Evolutionary conservation across 2,113 vertebrate species (phyloP), one percentile per base, ranked within the genome.

Genomic region (Numenius arquata): DNA sequence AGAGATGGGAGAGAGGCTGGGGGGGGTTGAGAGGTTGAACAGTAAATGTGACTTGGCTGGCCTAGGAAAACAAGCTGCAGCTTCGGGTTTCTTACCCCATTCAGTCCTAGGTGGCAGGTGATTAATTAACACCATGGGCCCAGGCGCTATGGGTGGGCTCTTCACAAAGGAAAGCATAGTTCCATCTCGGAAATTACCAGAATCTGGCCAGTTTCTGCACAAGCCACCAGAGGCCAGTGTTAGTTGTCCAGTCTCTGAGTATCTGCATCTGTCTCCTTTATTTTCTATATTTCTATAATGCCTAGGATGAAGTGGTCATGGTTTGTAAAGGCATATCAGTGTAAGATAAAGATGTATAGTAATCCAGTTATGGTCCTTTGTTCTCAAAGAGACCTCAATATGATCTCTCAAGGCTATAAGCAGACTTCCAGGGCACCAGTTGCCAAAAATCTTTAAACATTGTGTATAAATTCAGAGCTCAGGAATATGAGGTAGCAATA

Each of bases 151-250:
- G 34, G 15, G 5, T n/a, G 15, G 30, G 7, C 29, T 67, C 20
- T 61, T 73, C n/a, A 25, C 36, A 32, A 73, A 88, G 53, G 30
- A 70, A 76, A 29, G 25, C 12, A 22, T 1, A 12, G 34, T 20
- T 29, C 17, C 16, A 3, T 16, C 47, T 75, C 41, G 21, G 41
- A 74, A 67, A 89, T 63, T 11, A 5, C 18, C 2, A 74, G 50
- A 59, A 18, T 25, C 32, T 5, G 43, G 38, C 32, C 36, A 89
- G 17, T 97, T 95, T 96, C 83, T 93, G 76, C 50, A 36, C 52
- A 87, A 83, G 38, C 96, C 96, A 78, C 91, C 91, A 97, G 95
- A 93, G 95, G 96, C 86, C 96, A 95, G 79, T 96, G 83, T 95
- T 96, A 95, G 89, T 93, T 97, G 93, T 95, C 86, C 96, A 76